Base-by-base conservation (phyloP, 1,140 invertebrate genomes). In the Caenorhabditis tropicalis region DNA sequence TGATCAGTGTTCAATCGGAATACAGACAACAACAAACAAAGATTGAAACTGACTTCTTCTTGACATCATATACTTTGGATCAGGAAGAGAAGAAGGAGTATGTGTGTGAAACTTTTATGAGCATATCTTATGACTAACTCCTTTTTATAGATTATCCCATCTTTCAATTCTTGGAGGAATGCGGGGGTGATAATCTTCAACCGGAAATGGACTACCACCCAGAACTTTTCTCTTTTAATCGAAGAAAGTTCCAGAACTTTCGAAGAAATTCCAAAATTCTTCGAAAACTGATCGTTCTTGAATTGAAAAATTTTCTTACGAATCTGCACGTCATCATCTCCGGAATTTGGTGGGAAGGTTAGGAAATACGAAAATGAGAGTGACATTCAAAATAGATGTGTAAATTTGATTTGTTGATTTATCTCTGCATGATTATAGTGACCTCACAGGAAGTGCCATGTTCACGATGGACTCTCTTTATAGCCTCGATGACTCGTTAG, bases 101-200 rank as follows among this genome's bases (percentile, higher is more conserved):
- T n/a, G n/a, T n/a, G n/a, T 58, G 53, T 58, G 53, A 58, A 58
- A 58, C 53, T 58, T 58, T 58, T 29, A 58, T 58, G 53, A 58
- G 53, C 53, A 29, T 58, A 58, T 58, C 53, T 29, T 10, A 31
- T 58, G 53, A 58, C 53, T 58, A 58, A 58, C 53, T 58, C 27
- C 27, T 58, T 58, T 58, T 58, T 58, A 58, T 27, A 58, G 53
- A 58, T 58, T 58, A 58, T 58, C 53, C 53, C n/a, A 51, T 51
- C 49, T 51, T 46, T 51, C 49, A 2, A 4, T 29, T 3, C 10
- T 58, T 58, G 9, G n/a, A n/a, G n/a, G n/a, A n/a, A n/a, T 29
- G 53, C 53, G 53, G 15, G 53, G 53, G 53, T n/a, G 7, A 51
- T 19, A n/a, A 51, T 19, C 49, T 29, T 29, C 12, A 58, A 58